Conservation (phyloP, 2,888 invertebrate genomes). For the Hyppa rectilinea region DNA sequence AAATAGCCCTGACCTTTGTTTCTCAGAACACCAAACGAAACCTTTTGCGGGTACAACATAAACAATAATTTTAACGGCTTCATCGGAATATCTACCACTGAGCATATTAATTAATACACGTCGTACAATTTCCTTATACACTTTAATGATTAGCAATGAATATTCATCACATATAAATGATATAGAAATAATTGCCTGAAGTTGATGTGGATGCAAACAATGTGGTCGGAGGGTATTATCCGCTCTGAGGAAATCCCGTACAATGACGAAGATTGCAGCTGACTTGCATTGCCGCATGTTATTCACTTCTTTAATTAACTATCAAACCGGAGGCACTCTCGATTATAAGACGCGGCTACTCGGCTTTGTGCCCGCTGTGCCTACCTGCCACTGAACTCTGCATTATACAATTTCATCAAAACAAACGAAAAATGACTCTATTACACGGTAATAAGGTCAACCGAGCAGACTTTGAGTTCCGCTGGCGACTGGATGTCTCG, state of each 20-base stretch:
- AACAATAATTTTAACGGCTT: slow-evolving; percentile 55
- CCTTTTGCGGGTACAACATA: slow-evolving; percentile 47
- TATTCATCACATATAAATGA: slow-evolving; percentile 50
- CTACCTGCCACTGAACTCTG: slow-evolving; percentile 75
- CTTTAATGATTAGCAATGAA: slow-evolving; percentile 54
- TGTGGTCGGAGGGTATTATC: slow-evolving; percentile 63
- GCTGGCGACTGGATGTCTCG: slow-evolving; percentile 88
- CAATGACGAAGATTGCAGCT: slow-evolving; percentile 85
- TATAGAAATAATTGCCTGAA: slow-evolving; percentile 47
- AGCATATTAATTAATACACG: slow-evolving; percentile 57
- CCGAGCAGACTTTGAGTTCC: slow-evolving; percentile 47
- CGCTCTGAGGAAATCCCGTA: slow-evolving; percentile 70
- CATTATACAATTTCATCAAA: slow-evolving; percentile 65
- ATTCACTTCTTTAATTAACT: slow-evolving; percentile 90
- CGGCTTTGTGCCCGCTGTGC: slow-evolving; percentile 84
- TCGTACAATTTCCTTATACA: slow-evolving; percentile 56
- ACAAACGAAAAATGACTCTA: slow-evolving; percentile 74
- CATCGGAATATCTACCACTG: slow-evolving; percentile 46
- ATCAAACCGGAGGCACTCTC: slow-evolving; percentile 88
- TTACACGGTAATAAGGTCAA: slow-evolving; percentile 67
- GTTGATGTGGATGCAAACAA: slow-evolving; percentile 35
- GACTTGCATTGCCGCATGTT: slow-evolving; percentile 86
- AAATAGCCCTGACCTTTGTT: slow-evolving; percentile 39
- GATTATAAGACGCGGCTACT: slow-evolving; percentile 88
- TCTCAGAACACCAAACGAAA: slow-evolving; percentile 44